Evolutionary conservation across 2,888 invertebrate species (phyloP), one percentile per base, ranked within the genome.

Genomic region (Elegia similella): DNA sequence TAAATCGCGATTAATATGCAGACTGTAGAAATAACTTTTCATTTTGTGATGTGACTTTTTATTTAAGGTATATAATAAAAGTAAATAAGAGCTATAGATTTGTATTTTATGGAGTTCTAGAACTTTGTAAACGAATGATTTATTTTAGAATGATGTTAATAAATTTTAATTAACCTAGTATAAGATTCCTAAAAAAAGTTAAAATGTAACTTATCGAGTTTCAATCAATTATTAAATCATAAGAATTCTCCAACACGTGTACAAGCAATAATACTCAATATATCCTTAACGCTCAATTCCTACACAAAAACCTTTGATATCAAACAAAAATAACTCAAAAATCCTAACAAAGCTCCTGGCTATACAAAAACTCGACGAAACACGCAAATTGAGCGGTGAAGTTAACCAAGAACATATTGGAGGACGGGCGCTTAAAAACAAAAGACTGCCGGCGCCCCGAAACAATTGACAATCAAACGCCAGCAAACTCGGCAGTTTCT

Each of bases 401-500:
- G 50, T 50, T 50, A 17, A 50, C 50, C 50, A 50, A 50, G 50
- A 50, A 50, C 50, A 34, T 16, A n/a, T 17, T 15, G 50, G 50
- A 48, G 48, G 48, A 32, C 48, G 48, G 30, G 13, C 48, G 48
- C 16, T 34, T 15, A 50, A 50, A 50, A 50, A 50, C 50, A 50
- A 50, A 50, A 50, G 50, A 50, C 50, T 7, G 13, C 7, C 55
- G 53, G 29, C 50, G 30, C 32, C n/a, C 50, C 34, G 17, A 50
- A 50, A 50, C 50, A 50, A 50, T 50, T 17, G 50, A 50, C 50
- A 50, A 50, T 50, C 50, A 50, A 50, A 50, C 50, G 50, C 34
- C 5, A 1, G 50, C 34, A 8, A 50, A 65, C 66, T 70, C 62
- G 64, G 60, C 57, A 47, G 54, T 46, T 58, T 30, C 52, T 56